Evolutionary conservation across 2,113 vertebrate species (phyloP), one percentile per base, ranked within the genome.

Genomic region (Oophaga pumilio): DNA sequence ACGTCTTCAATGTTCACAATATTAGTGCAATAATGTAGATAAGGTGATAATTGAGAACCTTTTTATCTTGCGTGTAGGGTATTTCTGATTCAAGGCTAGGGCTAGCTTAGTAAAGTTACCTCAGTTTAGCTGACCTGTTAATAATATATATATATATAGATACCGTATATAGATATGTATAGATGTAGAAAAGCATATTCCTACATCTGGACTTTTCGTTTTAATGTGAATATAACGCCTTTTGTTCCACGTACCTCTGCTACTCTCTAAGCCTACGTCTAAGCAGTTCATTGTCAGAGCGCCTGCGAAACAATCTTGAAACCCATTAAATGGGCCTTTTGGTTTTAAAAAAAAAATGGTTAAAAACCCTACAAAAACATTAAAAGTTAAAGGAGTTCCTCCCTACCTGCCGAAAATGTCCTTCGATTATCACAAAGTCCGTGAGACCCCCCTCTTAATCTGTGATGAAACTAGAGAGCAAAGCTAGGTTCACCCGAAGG

Each of bases 11-110:
- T 84, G 87, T 88, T 88, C 81, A 88, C 73, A 84, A 88, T 84
- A 84, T 88, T 88, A 88, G 87, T 88, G 87, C 87, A 88, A 88
- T 88, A 88, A 88, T 88, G 87, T 88, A 88, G 87, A 88, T 88
- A 88, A 83, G 73, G 87, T 88, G 57, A 88, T 77, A 69, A 88
- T 59, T 88, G 87, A 83, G 56, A 57, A 88, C 76, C 77, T 87
- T 88, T 88, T 88, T 83, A 88, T 76, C 78, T 83, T 77, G 50
- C 50, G 24, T 77, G 81, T 88, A 88, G 86, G 79, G 71, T 76
- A 88, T 83, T 88, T 84, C 80, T 83, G 59, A 88, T 28, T 88
- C 81, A 82, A 84, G 71, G 80, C 84, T 88, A 88, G 87, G 87
- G 87, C 87, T 84, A 88, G 87, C 50, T 77, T 88, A 88, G 87